Base-by-base conservation (phyloP, 2,797 vertebrate species). In the Tolypeutes matacus region DNA sequence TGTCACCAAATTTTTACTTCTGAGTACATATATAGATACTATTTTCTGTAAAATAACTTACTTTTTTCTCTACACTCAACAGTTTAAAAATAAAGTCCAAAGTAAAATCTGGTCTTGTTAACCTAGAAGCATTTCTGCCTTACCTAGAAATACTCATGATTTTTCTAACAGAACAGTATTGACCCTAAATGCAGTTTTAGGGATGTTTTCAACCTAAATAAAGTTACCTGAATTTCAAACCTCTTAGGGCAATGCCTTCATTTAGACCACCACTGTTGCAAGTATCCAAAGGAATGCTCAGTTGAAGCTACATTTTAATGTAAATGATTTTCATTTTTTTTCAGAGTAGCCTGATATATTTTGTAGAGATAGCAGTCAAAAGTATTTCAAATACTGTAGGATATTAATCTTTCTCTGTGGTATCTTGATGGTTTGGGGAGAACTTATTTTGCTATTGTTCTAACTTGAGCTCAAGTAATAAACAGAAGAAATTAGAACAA, bases 301-400 rank as follows among this genome's bases (percentile, higher is more conserved):
- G 3, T 20, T 78, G 34, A 62, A 87, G 65, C 69, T 90, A 60
- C 29, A 18, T 5, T 93, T 60, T 83, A 7, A 25, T 80, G 29
- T 87, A 95, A 81, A 70, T 85, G 12, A 27, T 0, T 0, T 75
- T 83, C 96, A 29, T 6, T 39, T 82, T 96, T 72, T 95, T 97
- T 77, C 25, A 34, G 21, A 92, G 46, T 7, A 46, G 12, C 51
- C 53, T 85, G 72, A 36, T 96, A 69, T 96, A 93, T 83, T 85
- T 95, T 60, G 21, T 87, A 73, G 56, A 89, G 93, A 65, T 14
- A 42, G 69, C 96, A 97, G 97, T 97, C 97, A 97, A 97, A 75
- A 91, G 13, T 14, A 5, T 42, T 36, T 65, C 21, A 83, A 42
- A 70, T 90, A 70, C 21, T 72, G 29, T 11, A 17, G 14, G 13